Evolutionary conservation across 1,140 invertebrate genomes (phyloP), one percentile per base, ranked within the genome.

Genomic region (Dolichoris vasculosae): DNA sequence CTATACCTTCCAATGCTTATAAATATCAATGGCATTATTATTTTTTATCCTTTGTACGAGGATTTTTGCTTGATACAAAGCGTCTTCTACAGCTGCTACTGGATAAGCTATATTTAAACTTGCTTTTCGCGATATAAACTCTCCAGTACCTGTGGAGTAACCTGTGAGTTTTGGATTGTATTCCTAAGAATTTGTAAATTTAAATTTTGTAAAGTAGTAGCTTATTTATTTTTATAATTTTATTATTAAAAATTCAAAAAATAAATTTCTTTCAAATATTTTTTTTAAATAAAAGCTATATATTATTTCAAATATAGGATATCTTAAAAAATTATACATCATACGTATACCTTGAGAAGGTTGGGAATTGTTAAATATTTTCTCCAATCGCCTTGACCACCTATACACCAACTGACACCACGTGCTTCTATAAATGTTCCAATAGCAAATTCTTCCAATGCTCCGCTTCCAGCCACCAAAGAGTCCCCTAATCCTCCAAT

Each of bases 401-500:
- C 96, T 84, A 94, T 94, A 91, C 95, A 96, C 96, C 96, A 97
- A 8, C 96, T 97, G 0, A 97, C 95, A 26, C 97, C 97, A 84
- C 96, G 92, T 87, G 96, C 96, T 88, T 97, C 96, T 64, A 96
- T 95, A 79, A 97, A 95, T 2, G 96, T 95, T 17, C 95, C 96
- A 2, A 97, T 90, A 3, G 96, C 95, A 88, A 94, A 96, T 86
- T 95, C 95, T 83, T 97, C 96, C 79, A 96, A 90, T 0, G 96
- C 96, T 2, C 96, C 96, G 87, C 95, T 97, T 46, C 95, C 96
- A 9, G 96, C 97, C 0, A 96, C 95, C 76, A 97, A 89, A 0
- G 96, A 97, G 90, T 97, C 97, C 11, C 97, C 97, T 78, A 97
- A 94, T 2, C 96, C 96, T 11, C 94, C 97, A 11, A 97, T 94